phyloP scores from a whole-genome alignment of 2,888 invertebrate genomes.

The Idaea dimidiata region DNA sequence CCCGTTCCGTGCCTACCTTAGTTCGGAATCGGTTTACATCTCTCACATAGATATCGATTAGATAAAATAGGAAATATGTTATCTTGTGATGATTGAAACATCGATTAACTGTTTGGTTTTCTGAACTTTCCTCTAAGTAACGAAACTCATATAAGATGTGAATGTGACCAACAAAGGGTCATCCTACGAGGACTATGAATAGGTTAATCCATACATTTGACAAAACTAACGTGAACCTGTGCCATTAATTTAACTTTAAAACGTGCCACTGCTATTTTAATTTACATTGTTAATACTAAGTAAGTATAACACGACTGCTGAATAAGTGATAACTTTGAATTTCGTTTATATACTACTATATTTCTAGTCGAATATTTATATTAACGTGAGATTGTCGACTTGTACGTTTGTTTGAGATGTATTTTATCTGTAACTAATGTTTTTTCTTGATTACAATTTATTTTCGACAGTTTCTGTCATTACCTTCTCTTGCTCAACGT shows the following conservation, averaged over 20 bases:
- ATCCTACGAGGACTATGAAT: constrained; percentile 51
- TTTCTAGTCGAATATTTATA: constrained; percentile 73
- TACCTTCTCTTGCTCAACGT: constrained; percentile 73
- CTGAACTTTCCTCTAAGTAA: constrained; percentile 33
- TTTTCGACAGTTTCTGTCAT: constrained; percentile 68
- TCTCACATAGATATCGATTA: constrained; percentile 45
- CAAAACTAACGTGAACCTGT: constrained; percentile 80
- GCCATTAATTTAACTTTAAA: constrained; percentile 79
- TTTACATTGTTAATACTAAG: constrained; percentile 63
- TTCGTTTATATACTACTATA: constrained; percentile 58
- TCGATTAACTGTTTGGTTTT: constrained; percentile 20
- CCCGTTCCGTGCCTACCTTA: constrained; percentile 43
- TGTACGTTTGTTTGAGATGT: constrained; percentile 51
- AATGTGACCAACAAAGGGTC: constrained; percentile 36
- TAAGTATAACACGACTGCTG: constrained; percentile 77
- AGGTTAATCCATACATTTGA: constrained; percentile 67
- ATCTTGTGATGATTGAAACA: constrained; percentile 37
- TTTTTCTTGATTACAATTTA: constrained; percentile 33
- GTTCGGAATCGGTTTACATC: constrained; percentile 22
- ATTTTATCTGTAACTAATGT: constrained; percentile 44
- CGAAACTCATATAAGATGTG: constrained; percentile 23
- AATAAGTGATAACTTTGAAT: constrained; percentile 74
- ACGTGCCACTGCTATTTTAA: constrained; percentile 75
- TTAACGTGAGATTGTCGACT: constrained; percentile 65
- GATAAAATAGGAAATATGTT: constrained; percentile 43